A percentile compares a stretch with the other conserved stretches of the same genome.
Conservation (phyloP, 1,140 invertebrate species). For the Antheraea pernyi region DNA sequence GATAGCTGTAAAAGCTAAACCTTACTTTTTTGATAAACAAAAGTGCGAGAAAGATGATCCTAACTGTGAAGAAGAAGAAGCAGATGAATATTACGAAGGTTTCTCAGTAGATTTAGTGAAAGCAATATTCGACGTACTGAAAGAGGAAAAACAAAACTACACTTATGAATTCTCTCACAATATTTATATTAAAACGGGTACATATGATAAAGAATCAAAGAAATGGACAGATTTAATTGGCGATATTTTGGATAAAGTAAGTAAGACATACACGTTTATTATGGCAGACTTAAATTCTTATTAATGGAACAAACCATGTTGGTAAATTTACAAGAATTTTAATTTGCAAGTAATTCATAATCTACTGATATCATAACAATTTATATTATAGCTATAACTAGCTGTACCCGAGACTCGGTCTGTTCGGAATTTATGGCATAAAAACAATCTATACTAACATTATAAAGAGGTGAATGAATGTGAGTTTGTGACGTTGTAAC, state of each 20-base stretch:
- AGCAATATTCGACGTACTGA: slow-evolving; percentile 83
- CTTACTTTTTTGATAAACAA: slow-evolving; percentile 56
- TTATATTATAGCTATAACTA: no score
- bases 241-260: slow-evolving; percentile 84
- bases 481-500: no score
- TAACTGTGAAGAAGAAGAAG: slow-evolving; percentile 46
- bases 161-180: slow-evolving; percentile 53
- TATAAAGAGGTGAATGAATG: no score
- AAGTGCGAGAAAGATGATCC: slow-evolving; percentile 41
- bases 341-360: no score
- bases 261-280: not conserved
- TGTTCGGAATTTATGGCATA: no score
- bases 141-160: slow-evolving; percentile 65
- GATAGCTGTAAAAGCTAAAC: slow-evolving; percentile 58
- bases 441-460: no score
- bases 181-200: slow-evolving; percentile 83
- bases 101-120: slow-evolving; percentile 89
- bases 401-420: no score
- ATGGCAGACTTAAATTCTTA: not conserved
- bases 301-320: no score
- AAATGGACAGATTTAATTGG: slow-evolving; percentile 93
- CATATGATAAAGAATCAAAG: slow-evolving; percentile 82
- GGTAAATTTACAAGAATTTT: no score
- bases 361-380: no score
- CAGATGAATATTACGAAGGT: slow-evolving; percentile 85